Conservation (phyloP, 2,797 vertebrate species). For the Cygnus olor region DNA sequence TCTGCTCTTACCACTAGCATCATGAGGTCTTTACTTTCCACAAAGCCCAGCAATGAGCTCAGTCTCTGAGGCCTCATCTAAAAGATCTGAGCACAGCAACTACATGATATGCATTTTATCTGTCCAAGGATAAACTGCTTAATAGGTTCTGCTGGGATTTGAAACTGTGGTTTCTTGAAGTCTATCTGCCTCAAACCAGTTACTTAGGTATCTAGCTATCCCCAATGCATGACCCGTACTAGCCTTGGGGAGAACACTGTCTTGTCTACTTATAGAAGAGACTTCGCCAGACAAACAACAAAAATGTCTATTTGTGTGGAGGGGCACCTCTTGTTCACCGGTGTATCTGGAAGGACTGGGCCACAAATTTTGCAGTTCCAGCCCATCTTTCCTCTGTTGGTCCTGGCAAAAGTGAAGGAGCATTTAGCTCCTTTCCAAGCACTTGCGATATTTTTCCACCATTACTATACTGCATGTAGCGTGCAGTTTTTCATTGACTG, state of each 20-base stretch:
- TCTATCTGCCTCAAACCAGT: background rate
- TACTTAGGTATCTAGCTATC: background rate
- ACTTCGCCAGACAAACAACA: rapidly evolving
- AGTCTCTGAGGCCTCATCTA: slow-evolving; percentile 14
- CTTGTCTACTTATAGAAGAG: background rate
- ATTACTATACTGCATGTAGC: background rate
- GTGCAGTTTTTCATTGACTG: background rate
- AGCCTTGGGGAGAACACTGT: background rate
- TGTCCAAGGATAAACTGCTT: background rate
- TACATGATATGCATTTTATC: background rate
- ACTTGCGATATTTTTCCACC: slow-evolving; percentile 21
- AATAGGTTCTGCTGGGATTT: slow-evolving; percentile 30
- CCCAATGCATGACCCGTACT: background rate
- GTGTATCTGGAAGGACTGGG: background rate
- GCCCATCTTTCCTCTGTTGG: background rate
- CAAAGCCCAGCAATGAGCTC: slow-evolving; percentile 32
- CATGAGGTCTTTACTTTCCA: background rate
- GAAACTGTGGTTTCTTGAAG: background rate
- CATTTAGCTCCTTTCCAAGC: slow-evolving; percentile 27
- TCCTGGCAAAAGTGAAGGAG: slow-evolving; percentile 1
- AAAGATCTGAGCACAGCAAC: background rate
- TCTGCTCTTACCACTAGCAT: slow-evolving; percentile 17
- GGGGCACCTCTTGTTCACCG: rapidly evolving
- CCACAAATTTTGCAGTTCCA: background rate
- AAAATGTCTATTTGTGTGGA: background rate